Conservation (phyloP, 2,797 vertebrate species). For the Cossypha polioptera region DNA sequence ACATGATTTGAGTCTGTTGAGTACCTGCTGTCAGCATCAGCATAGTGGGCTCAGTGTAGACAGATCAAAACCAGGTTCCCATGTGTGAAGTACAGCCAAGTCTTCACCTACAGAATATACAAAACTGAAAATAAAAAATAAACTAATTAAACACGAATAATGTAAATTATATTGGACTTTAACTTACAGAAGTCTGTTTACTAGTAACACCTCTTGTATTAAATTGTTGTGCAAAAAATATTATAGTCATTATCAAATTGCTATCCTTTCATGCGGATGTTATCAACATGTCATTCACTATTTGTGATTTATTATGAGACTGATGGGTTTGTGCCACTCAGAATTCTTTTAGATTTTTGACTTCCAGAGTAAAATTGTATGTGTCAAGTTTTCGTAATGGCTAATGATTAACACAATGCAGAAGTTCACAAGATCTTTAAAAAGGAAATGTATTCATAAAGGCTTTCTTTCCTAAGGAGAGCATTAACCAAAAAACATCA, state of each 20-base stretch:
- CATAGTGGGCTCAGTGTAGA: neutral
- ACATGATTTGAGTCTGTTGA: neutral
- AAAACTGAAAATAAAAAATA: neutral
- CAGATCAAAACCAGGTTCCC: neutral
- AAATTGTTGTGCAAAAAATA: neutral
- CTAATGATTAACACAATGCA: neutral
- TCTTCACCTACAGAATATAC: neutral
- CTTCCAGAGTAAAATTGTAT: neutral
- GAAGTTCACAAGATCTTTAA: neutral
- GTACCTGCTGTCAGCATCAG: neutral
- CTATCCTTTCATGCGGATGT: neutral
- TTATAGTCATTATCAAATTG: neutral
- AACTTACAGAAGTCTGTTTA: neutral
- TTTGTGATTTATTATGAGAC: neutral
- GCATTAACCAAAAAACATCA: rapidly evolving
- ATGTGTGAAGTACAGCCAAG: neutral
- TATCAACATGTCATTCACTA: neutral
- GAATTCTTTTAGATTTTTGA: neutral
- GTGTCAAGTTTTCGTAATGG: neutral
- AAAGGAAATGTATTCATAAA: neutral
- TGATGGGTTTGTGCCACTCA: neutral
- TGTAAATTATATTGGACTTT: neutral
- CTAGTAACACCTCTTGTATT: neutral
- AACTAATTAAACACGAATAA: rapidly evolving
- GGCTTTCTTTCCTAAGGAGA: neutral